phyloP scores from a whole-genome alignment of 2,797 vertebrate species.

The Dermochelys coriacea region DNA sequence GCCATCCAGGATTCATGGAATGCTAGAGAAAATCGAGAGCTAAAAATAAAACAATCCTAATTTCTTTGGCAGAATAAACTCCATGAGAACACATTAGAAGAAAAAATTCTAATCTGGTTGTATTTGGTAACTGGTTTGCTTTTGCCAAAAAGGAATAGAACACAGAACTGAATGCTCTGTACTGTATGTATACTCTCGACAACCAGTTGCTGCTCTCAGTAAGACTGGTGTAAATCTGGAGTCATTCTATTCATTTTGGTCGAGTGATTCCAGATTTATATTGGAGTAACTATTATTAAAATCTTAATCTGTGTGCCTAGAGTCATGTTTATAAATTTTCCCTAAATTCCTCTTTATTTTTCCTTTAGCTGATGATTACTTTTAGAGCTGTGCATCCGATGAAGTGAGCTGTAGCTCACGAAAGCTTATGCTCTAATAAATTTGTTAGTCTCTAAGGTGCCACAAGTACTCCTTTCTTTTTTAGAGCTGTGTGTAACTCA shows the following conservation, averaged over 20 bases:
- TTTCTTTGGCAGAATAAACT: constrained; percentile 63
- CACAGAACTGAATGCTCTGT: fast-evolving
- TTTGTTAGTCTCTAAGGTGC: too few relatives aligned
- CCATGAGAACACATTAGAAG: constrained; percentile 43
- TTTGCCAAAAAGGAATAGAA: not conserved
- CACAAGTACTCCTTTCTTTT: too few relatives aligned
- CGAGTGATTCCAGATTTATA: not conserved
- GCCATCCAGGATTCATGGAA: constrained; percentile 12
- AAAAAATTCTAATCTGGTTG: not conserved
- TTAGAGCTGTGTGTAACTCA: constrained; percentile 44
- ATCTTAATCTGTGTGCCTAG: not conserved
- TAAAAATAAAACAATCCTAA: constrained; percentile 63
- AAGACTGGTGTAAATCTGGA: not conserved
- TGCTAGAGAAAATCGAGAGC: constrained; percentile 41
- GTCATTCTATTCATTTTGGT: not conserved
- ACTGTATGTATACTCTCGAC: fast-evolving
- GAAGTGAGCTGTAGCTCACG: too few relatives aligned
- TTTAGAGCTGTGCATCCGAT: constrained; percentile 18
- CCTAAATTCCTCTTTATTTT: constrained; percentile 1
- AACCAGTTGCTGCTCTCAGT: not conserved
- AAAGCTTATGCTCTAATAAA: too few relatives aligned
- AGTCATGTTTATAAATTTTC: constrained; percentile 6
- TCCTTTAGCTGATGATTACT: constrained; percentile 34
- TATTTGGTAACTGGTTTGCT: not conserved
- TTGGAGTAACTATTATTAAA: not conserved